Base-by-base conservation (phyloP, 2,888 invertebrate species). In the Perdita meconis region DNA sequence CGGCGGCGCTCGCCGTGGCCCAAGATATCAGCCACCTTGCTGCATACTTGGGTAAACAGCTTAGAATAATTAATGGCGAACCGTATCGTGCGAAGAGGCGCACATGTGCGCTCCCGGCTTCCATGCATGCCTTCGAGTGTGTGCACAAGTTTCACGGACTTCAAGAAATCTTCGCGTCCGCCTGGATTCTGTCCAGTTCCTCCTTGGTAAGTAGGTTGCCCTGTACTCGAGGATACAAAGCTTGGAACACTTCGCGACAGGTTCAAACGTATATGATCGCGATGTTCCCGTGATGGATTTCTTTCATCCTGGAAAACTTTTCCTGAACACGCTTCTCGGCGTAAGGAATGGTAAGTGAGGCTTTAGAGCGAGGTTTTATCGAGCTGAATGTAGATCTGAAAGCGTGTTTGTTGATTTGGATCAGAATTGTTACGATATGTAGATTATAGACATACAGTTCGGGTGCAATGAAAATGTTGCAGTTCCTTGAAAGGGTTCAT, bases 11-110 rank as follows among this genome's bases (percentile, higher is more conserved):
- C 13, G 36, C 30, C 10, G 26, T n/a, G 47, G 42, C 40, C 26
- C 36, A 56, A 64, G 36, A 69, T 34, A 53, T 24, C 42, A 40
- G 57, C 53, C 26, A 47, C 59, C 22, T 69, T 55, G 50, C 44
- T 44, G 57, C 36, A 30, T 56, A 26, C 57, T 55, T 47, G 59
- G 30, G 24, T 30, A 65, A 65, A 70, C 57, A 44, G 22, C 55
- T 24, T 26, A 8, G 76, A 68, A 69, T 69, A 69, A 75, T 77
- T 69, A 76, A 77, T 69, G 36, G 44, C n/a, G 19, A 36, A 63
- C 50, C 61, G 26, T 56, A 73, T 8, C 34, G 2, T 13, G 57
- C 6, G 30, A 24, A 13, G n/a, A 16, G 13, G 19, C 36, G 26
- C 36, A 16, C 26, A 6, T 40, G n/a, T n/a, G 36, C 22, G 47